Base-by-base conservation (phyloP, 1,140 invertebrate genomes). In the Venustaconcha ellipsiformis region DNA sequence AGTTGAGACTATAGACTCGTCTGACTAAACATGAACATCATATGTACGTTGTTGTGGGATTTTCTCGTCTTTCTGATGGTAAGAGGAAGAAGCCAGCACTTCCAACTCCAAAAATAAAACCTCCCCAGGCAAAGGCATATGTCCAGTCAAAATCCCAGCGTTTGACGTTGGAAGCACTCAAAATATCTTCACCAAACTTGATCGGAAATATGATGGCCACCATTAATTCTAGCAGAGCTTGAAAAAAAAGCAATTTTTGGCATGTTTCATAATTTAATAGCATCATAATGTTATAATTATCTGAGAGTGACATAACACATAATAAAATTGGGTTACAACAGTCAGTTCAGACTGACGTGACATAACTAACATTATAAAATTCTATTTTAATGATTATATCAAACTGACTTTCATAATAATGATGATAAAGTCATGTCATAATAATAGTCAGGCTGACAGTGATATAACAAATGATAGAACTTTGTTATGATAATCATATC, bases 81-180 rank as follows among this genome's bases (percentile, higher is more conserved):
- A 80, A 37, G 59, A 81, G 66, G 68, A 80, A 81, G 55, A 79
- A 81, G 1, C 80, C 26, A 14, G 78, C 58, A 26, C 78, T 73
- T 12, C 78, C 78, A 20, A 76, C 55, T 20, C 79, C 76, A 58
- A 83, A 83, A 26, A 83, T 78, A n/a, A 83, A 76, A n/a, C 78
- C 79, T 37, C 79, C 82, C 79, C 79, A 80, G 1, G 79, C 82
- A 74, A 83, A 83, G 4, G 79, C 82, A 56, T 81, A 83, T 0
- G 79, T 78, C 82, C 82, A 83, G 63, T 83, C 82, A 74, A 81
- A 83, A 57, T 83, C 78, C 82, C 79, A 83, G n/a, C 79, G 65
- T 59, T 72, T 69, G 1, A 83, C 75, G 2, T 57, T 65, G 18
- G 79, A 70, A 23, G 70, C 48, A 26, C 64, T 57, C 37, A 60